Conservation (phyloP, 2,888 invertebrate genomes). For the Trachelus iudaicus region DNA sequence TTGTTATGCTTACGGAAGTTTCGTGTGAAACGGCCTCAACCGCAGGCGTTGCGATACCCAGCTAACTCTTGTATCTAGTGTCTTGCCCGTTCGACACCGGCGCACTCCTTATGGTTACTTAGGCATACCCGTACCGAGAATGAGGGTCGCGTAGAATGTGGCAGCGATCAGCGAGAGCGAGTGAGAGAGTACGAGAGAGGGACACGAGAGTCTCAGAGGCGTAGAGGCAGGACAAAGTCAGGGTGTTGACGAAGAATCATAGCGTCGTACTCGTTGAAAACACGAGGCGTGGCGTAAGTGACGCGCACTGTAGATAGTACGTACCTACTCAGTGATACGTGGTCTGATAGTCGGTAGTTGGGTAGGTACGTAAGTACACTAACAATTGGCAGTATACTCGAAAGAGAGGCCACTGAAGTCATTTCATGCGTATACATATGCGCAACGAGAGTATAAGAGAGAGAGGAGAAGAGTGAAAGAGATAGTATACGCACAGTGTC, state of each 20-base stretch:
- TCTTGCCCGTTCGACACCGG: neutral
- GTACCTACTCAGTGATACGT: neutral
- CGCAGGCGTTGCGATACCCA: neutral
- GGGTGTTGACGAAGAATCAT: neutral
- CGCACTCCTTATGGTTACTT: neutral
- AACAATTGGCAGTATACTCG: neutral
- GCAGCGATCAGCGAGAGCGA: neutral
- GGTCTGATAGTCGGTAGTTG: neutral
- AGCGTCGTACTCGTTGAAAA: slow-evolving; percentile 7
- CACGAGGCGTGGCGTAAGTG: slow-evolving; percentile 33
- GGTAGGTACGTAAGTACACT: neutral
- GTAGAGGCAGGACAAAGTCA: neutral
- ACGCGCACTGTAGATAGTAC: slow-evolving; percentile 22
- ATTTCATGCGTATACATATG: neutral
- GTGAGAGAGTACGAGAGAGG: neutral
- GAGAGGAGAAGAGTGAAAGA: no score
- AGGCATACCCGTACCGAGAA: neutral
- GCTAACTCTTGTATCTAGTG: neutral
- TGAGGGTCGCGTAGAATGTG: neutral
- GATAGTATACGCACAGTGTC: neutral
- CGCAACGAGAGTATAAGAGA: neutral
- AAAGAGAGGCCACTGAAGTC: neutral
- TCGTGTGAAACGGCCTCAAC: neutral
- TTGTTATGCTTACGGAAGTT: neutral
- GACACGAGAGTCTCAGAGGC: neutral